These are phyloP conservation scores for Sanderia malayensis DNA, from an alignment of 30 jellyfish, hydroid and myxozoan species.

Conservation along the genomic window DNA sequence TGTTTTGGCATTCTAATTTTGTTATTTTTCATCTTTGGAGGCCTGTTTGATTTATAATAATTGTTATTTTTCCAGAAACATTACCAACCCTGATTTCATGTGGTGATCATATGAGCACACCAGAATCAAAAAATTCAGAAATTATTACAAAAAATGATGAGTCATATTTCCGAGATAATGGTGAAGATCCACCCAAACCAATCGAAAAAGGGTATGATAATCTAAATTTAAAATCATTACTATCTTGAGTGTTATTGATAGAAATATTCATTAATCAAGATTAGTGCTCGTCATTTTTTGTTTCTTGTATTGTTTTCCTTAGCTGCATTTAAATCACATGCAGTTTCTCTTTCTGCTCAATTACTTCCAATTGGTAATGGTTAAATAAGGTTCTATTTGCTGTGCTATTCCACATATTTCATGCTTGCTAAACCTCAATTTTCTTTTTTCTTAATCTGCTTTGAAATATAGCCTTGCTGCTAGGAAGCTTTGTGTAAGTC, in stretches of 20 bases:
- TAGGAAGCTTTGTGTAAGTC: not conserved
- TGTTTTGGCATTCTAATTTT: too few relatives aligned
- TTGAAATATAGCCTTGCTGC: not conserved
- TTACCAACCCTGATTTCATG: too few relatives aligned
- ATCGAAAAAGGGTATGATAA: conserved; percentile 42
- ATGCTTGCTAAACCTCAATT: not conserved
- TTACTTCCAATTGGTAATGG: not conserved
- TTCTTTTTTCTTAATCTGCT: too few relatives aligned
- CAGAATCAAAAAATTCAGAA: too few relatives aligned
- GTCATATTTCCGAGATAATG: not conserved
- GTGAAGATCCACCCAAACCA: conserved; percentile 33
- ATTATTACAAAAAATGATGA: too few relatives aligned
- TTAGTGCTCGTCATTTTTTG: too few relatives aligned
- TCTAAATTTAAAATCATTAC: not conserved
- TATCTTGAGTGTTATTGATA: not conserved
- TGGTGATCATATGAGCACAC: too few relatives aligned
- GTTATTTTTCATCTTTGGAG: too few relatives aligned
- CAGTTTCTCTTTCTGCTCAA: not conserved
- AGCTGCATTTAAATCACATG: not conserved
- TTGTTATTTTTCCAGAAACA: too few relatives aligned
- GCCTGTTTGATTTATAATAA: too few relatives aligned
- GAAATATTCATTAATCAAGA: too few relatives aligned
- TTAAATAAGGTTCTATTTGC: too few relatives aligned
- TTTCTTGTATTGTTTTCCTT: not conserved
- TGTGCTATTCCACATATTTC: not conserved